Evolutionary conservation across 2,797 vertebrate species (phyloP), one percentile per base, ranked within the genome.

Genomic region (Oreortyx pictus): DNA sequence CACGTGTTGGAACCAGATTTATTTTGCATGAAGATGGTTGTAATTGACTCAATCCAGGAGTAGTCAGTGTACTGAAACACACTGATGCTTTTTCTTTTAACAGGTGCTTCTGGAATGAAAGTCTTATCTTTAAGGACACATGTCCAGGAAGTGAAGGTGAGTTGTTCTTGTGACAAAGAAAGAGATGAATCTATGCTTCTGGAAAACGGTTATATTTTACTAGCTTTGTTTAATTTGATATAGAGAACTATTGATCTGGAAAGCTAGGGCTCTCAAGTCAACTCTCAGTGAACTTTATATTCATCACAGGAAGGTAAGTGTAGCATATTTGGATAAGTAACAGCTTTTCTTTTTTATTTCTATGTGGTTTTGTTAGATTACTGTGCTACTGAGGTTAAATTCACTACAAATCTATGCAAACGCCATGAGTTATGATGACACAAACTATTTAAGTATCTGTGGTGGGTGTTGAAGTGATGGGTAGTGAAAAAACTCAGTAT

Each of bases 71-170:
- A 6, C 70, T 88, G 19, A 73, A 75, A 33, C 33, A 67, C 33
- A 11, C 29, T 7, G 39, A 15, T 81, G 62, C 57, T 61, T 72
- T 52, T 16, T 86, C 81, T 90, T 77, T 52, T 60, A 62, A 78
- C 56, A 43, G 73, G 66, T 83, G 73, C 7, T 91, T 94, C 73
- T 84, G 33, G 56, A 61, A 46, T 78, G 82, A 81, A 56, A 52
- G 46, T 25, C 54, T 79, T 75, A 39, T 81, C 74, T 78, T 75
- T 78, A 75, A 60, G 70, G 84, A 33, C 71, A 33, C 20, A 0
- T 77, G 93, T 41, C 37, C 87, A 74, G 29, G 18, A 72, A 92
- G 95, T 76, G 77, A 93, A 94, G 82, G 90, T 2, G 5, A 92
- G 82, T 52, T 14, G 54, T 57, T 88, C 47, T 93, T 29, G 6